Percentiles rank a stretch among this genome's conserved stretches.
Conservation (phyloP, 1,140 invertebrate genomes). For the Cotesia vestalis region DNA sequence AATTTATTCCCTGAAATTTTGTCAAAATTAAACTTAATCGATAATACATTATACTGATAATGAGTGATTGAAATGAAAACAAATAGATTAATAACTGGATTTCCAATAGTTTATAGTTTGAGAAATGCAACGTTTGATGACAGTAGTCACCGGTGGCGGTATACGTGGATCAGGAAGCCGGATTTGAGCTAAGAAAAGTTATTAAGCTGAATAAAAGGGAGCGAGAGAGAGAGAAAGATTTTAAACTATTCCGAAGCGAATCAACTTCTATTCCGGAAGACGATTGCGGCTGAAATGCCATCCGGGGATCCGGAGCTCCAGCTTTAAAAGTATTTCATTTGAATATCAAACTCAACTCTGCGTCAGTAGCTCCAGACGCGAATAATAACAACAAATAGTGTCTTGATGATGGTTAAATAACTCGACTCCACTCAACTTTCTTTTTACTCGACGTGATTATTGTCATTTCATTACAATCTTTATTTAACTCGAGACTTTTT, state of each 20-base stretch:
- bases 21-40: too few species aligned
- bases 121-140: constrained; percentile 1
- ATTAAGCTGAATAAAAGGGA: constrained; percentile 41
- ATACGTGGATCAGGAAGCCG: constrained; percentile 32
- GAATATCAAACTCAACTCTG: constrained; percentile 43
- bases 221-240: constrained; percentile 29
- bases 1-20: too few species aligned
- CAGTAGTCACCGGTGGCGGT: constrained; percentile 23
- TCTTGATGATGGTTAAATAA: neutral
- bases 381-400: neutral
- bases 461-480: too few species aligned
- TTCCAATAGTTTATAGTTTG: neutral
- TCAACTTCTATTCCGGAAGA: constrained; percentile 37
- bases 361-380: neutral
- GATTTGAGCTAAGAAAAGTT: constrained; percentile 41
- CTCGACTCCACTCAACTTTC: too few species aligned
- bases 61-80: neutral
- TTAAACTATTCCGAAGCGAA: constrained; percentile 47
- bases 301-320: constrained; percentile 34
- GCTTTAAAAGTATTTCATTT: constrained; percentile 52
- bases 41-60: too few species aligned
- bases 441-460: too few species aligned
- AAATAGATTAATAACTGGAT: neutral
- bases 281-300: constrained; percentile 38
- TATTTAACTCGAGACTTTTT: too few species aligned